These are phyloP conservation scores for Aquatica leii DNA, from an alignment of 2,888 invertebrate species.

Conservation along the genomic window DNA sequence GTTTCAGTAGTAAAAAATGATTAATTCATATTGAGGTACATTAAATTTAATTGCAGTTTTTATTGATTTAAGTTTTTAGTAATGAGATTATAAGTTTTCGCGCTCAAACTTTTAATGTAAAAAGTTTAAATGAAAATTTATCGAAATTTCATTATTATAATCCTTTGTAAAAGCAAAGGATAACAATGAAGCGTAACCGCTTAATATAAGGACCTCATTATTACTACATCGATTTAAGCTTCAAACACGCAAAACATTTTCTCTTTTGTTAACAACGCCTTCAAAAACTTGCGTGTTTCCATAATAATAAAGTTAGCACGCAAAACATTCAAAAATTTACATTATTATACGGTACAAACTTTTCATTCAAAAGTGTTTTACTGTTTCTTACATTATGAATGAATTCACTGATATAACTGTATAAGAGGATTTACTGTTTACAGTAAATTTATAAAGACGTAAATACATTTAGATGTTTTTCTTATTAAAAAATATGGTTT, in stretches of 20 bases:
- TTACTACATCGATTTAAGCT: constrained; percentile 20
- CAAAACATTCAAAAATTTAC: constrained; percentile 1
- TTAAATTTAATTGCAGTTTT: constrained; percentile 29
- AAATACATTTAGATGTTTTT: too few relatives aligned
- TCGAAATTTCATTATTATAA: constrained; percentile 37
- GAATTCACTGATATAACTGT: background rate
- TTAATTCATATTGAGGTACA: constrained; percentile 4
- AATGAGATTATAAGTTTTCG: constrained; percentile 36
- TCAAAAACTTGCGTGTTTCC: constrained; percentile 11
- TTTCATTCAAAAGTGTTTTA: background rate
- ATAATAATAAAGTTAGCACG: background rate
- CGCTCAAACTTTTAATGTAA: constrained; percentile 32
- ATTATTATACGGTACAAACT: background rate
- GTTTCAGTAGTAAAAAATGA: background rate
- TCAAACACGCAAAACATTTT: constrained; percentile 16
- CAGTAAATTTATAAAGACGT: too few relatives aligned
- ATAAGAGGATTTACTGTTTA: too few relatives aligned
- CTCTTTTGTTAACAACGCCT: constrained; percentile 5
- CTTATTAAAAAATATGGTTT: too few relatives aligned
- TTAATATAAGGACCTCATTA: constrained; percentile 26
- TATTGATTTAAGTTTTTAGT: constrained; percentile 22
- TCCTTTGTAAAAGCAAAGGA: constrained; percentile 32
- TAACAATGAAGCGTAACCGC: constrained; percentile 34
- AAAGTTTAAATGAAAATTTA: constrained; percentile 37
- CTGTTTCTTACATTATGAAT: background rate